These are phyloP conservation scores for Hippopotamyrus pictus DNA, from an alignment of 2,797 vertebrate genomes.

Conservation along the genomic window DNA sequence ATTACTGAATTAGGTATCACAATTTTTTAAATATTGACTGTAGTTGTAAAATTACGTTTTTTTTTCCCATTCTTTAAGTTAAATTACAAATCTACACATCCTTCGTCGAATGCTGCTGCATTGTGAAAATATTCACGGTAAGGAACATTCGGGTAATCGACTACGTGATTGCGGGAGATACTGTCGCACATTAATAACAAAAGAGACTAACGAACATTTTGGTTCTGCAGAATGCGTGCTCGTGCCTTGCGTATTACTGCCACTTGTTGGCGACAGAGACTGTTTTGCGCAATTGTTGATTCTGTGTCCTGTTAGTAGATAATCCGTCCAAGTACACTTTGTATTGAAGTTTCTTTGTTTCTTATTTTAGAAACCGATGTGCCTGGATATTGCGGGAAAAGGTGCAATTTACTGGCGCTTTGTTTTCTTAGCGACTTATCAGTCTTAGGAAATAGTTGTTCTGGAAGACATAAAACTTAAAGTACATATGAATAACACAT, in stretches of 20 bases:
- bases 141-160: not conserved
- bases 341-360: not conserved
- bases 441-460: not conserved
- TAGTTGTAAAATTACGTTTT: not conserved
- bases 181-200: not conserved
- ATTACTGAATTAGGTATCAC: not conserved
- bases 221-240: not conserved
- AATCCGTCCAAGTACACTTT: not conserved
- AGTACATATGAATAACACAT: not conserved
- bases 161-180: not conserved
- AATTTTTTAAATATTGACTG: not conserved
- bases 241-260: conserved; percentile 12
- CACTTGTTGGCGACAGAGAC: conserved; percentile 56
- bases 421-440: not conserved
- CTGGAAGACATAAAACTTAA: not conserved
- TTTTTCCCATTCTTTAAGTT: not conserved
- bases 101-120: not conserved
- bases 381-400: not conserved
- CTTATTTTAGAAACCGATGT: not conserved
- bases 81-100: not conserved
- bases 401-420: not conserved
- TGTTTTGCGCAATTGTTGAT: conserved; percentile 24
- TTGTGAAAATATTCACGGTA: not conserved
- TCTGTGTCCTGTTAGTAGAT: not conserved
- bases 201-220: not conserved